Evolutionary conservation across 1,140 invertebrate genomes (phyloP), one percentile per base, ranked within the genome.

Genomic region (Cyclina sinensis): DNA sequence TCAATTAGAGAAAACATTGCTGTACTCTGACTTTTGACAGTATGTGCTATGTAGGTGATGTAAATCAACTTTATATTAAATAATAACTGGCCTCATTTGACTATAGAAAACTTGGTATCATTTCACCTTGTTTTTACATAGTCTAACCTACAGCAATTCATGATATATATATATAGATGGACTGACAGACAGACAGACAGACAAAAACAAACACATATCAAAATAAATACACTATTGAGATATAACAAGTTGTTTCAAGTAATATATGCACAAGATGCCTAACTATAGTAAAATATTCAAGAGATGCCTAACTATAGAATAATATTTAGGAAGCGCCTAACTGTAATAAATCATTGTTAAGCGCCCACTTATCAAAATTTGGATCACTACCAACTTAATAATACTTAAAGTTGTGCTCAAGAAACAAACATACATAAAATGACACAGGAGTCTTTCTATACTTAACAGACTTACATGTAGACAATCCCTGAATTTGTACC

Each of bases 201-300:
- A 70, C 65, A 37, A 70, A 70, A 70, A 70, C 65, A 70, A 70
- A 70, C 65, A 70, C 16, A 39, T 70, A 70, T 70, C 65, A 70
- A 70, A 70, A 70, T 70, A 70, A 70, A 70, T 70, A 70, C 65
- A 70, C 9, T 70, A 37, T 27, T 18, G 21, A 62, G 57, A 62
- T 62, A 16, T 70, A 70, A 70, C 65, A 70, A 70, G 14, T 70
- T 37, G 27, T 11, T 37, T 70, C 14, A 37, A 70, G 43, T 48
- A 74, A 74, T 24, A 51, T 74, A 51, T 48, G n/a, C 43, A n/a
- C n/a, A 74, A 74, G 43, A 48, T 39, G 21, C 70, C 37, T 74
- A 74, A 74, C 70, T 70, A 70, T 70, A 70, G 65, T 70, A 14
- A 70, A 62, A 62, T 62, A 39, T 70, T 11, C 65, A 24, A 65